Evolutionary conservation across 2,888 invertebrate genomes (phyloP), one percentile per base, ranked within the genome.

Genomic region (Drosophila affinis): DNA sequence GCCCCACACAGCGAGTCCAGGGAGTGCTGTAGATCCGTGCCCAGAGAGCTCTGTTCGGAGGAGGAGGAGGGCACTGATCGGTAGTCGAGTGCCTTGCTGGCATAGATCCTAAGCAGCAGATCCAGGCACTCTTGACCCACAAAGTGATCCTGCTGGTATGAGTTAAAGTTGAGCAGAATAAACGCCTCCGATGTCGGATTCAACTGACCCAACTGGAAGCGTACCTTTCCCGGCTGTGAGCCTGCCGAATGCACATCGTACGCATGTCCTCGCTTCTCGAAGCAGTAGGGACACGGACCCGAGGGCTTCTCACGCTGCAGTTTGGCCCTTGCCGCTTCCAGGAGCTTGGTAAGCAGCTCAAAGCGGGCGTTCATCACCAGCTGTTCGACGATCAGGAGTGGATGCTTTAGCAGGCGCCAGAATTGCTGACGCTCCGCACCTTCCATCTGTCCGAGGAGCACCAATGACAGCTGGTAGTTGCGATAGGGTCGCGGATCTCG

Each of bases 361-460:
- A 97, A 93, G 89, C 95, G 95, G 0, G 95, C 95, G 89, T 98
- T 97, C 97, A 98, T 97, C 12, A 98, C 91, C 59, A 97, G 93
- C 89, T 97, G 96, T 89, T 98, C 98, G 9, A 98, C 93, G 87
- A 98, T 95, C 4, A 96, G 91, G 47, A 96, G 90, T 0, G 98
- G 98, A 75, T 94, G 94, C 53, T 94, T 94, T 21, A 96, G 93
- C 24, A 96, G 90, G 76, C 94, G 93, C 90, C 95, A 94, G 70
- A 95, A 94, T 45, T 94, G 92, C 18, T 93, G 91, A 60, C 94
- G 93, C 87, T 95, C 94, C 51, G 92, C 92, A 0, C 85, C 62
- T 7, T 94, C 93, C 60, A 96, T 93, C 81, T 94, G 93, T 1
- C 94, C 92, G 89, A 96, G 93, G 67, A 96, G 95, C 84, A 94